Evolutionary conservation across 2,113 vertebrate species (phyloP), one percentile per base, ranked within the genome.

Genomic region (Marmota monax): DNA sequence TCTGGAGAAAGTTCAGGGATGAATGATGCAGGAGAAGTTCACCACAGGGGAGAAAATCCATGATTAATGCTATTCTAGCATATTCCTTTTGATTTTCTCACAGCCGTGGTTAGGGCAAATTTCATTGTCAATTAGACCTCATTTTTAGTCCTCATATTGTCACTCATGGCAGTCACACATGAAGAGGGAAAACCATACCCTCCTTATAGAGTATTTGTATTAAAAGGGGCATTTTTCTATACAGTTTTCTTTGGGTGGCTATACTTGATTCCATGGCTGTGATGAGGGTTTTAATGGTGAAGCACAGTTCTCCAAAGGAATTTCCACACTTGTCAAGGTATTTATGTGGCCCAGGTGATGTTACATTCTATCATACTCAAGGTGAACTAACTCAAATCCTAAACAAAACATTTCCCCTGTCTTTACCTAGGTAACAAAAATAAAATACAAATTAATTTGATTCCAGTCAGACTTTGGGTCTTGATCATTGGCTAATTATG

Each of bases 361-460:
- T 42, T 56, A 89, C 34, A 82, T 65, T 14, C 58, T 29, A 58
- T 92, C 42, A 23, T 39, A 76, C 70, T n/a, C 48, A 79, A 67
- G 27, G 29, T 27, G 37, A 63, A 48, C 61, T n/a, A 82, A 56
- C 42, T 72, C 18, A 85, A 39, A 77, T 37, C 32, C 51, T 89
- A 82, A 82, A 53, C 7, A 79, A 27, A 94, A 82, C 8, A 82
- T 56, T 77, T 92, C 29, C 18, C 10, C 87, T 82, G 32, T 56
- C 72, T 94, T 92, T 92, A 48, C 27, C 45, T 84, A 72, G 61
- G 45, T 80, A 87, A 79, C 18, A 96, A 73, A 58, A 58, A 58
- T 58, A 58, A 58, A 90, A 79, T 78, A 9, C 78, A 92, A 89
- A 53, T 77, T 85, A 90, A 25, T 87, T 90, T 96, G 56, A 72